Evolutionary conservation across 2,888 invertebrate species (phyloP).

Genomic region (Andrena bicolor): DNA sequence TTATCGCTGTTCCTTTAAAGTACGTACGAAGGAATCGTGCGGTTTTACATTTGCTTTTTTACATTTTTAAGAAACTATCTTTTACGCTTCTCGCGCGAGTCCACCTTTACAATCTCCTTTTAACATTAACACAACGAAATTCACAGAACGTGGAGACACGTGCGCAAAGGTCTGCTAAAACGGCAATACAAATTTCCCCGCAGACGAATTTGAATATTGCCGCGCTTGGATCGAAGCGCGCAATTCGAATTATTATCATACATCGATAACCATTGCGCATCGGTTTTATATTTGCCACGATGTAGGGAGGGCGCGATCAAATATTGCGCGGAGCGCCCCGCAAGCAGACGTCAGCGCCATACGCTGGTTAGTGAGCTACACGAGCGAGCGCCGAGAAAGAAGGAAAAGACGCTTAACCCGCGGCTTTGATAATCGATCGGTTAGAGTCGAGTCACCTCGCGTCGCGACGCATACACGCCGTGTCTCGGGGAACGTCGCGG

Average conservation of each 20-base stretch:
- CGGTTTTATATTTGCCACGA: constrained; percentile 7
- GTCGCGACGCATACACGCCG: constrained; percentile 59
- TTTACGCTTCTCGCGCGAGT: too few relatives aligned
- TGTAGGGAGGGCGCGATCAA: constrained; percentile 8
- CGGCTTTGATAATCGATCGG: constrained; percentile 56
- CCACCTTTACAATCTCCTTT: too few relatives aligned
- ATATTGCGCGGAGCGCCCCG: background rate
- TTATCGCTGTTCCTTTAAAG: background rate
- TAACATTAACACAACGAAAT: too few relatives aligned
- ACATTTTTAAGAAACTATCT: background rate
- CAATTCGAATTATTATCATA: constrained; percentile 46
- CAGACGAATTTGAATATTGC: constrained; percentile 4
- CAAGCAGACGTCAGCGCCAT: constrained; percentile 23
- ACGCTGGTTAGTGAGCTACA: constrained; percentile 33
- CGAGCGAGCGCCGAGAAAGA: constrained; percentile 41
- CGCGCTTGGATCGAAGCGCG: background rate
- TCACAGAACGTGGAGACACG: too few relatives aligned
- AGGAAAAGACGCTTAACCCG: constrained; percentile 33
- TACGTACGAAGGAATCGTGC: background rate
- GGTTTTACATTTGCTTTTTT: background rate
- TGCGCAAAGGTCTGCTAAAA: too few relatives aligned
- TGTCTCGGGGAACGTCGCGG: constrained; percentile 69
- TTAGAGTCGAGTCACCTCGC: constrained; percentile 50
- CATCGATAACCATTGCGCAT: constrained; percentile 28
- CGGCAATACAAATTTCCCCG: too few relatives aligned